Evolutionary conservation across 2,888 invertebrate genomes (phyloP), one percentile per base, ranked within the genome.

Genomic region (Nesidiocoris tenuis): DNA sequence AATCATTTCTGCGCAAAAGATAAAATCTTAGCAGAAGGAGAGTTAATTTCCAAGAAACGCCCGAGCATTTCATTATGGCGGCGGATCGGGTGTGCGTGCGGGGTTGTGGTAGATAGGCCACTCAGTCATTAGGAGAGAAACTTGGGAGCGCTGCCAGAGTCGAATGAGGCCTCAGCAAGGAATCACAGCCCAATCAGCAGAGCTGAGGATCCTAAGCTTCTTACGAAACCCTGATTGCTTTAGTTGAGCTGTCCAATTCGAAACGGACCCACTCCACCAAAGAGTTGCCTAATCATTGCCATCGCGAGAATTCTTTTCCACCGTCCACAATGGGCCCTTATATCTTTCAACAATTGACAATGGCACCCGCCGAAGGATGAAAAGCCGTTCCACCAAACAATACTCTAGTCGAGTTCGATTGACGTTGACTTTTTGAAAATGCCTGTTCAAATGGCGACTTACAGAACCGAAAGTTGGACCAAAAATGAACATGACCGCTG

Each of bases 221-320:
- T 71, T 71, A 71, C 71, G n/a, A 71, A 71, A 71, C 61, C 65
- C 71, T 71, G 71, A 71, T 71, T 71, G 71, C 71, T 71, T 71
- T 61, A 71, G 71, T 71, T 71, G 61, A 71, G 71, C 71, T 61
- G 7, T 71, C 71, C 71, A 71, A 71, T 71, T 71, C 56, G 61
- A 71, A 39, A 39, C 39, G 39, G 39, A 39, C 39, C 39, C 39
- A 39, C 39, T 39, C 39, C 39, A 39, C 39, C 39, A 39, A n/a
- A n/a, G 39, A 39, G 39, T 39, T 39, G 39, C 39, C 39, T 39
- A 39, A 39, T 39, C 39, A 39, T 39, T 39, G 12, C 39, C 5
- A 3, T 39, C 39, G 39, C 39, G 39, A n/a, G n/a, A n/a, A 39
- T 39, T 39, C 39, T 39, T 39, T 39, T 39, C 39, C 39, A 12